These are phyloP conservation scores for Botia almorhae DNA, from an alignment of 2,797 vertebrate species.

Conservation along the genomic window DNA sequence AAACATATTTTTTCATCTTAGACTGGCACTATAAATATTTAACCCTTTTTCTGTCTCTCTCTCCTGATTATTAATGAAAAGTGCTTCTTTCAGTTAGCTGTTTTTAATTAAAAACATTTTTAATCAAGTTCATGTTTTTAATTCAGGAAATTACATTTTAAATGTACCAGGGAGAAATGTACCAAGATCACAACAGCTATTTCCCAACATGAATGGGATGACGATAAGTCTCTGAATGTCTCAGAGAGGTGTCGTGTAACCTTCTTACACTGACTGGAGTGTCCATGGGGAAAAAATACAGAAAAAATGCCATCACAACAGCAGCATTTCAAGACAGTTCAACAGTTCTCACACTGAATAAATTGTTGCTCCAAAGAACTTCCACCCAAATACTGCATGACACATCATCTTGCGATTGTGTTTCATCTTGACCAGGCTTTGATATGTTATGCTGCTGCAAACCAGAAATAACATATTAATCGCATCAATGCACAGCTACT, in stretches of 20 bases:
- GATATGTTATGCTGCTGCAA: neutral
- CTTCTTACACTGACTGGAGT: constrained; percentile 35
- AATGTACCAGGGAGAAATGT: constrained; percentile 34
- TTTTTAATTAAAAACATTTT: constrained; percentile 41
- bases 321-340: constrained; percentile 3
- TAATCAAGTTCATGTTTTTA: constrained; percentile 29
- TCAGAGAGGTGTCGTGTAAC: constrained; percentile 12
- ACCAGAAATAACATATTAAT: neutral
- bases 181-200: constrained; percentile 41
- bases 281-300: constrained; percentile 24
- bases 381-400: neutral
- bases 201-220: constrained; percentile 45
- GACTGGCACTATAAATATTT: constrained; percentile 26
- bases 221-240: neutral
- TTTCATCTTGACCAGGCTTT: neutral
- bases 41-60: constrained; percentile 13
- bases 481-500: neutral
- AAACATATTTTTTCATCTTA: constrained; percentile 40
- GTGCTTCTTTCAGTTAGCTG: constrained; percentile 29
- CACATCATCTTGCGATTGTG: neutral
- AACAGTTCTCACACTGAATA: constrained; percentile 3
- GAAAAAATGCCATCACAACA: neutral
- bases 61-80: constrained; percentile 33
- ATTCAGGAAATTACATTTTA: constrained; percentile 51
- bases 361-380: neutral